A percentile compares a stretch with the other conserved stretches of the same genome.
Evolutionary conservation across 2,888 invertebrate genomes (phyloP).

Genomic region (Thelaira solivaga): DNA sequence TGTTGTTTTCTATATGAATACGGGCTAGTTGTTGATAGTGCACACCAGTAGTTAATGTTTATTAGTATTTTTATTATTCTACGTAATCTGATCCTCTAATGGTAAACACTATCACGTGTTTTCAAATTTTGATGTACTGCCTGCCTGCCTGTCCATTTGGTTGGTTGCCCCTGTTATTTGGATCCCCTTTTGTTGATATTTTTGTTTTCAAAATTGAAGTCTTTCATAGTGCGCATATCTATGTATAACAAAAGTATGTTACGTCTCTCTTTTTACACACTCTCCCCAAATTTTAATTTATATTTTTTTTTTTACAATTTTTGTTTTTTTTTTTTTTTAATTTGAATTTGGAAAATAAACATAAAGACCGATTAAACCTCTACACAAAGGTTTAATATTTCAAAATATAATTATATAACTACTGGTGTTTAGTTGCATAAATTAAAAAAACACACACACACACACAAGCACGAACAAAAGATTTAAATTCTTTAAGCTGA

Average conservation of each 20-base stretch:
- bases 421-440: too few relatives aligned
- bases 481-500: too few relatives aligned
- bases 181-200: conserved; percentile 3
- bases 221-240: neutral
- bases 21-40: neutral
- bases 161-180: neutral
- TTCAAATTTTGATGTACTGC: conserved; percentile 54
- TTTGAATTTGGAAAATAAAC: too few relatives aligned
- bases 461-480: too few relatives aligned
- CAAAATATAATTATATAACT: too few relatives aligned
- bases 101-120: conserved; percentile 60
- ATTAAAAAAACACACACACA: too few relatives aligned
- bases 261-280: conserved; percentile 12
- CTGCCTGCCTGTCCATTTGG: neutral
- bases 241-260: neutral
- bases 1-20: neutral
- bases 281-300: conserved; percentile 17
- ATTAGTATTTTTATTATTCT: neutral
- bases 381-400: too few relatives aligned
- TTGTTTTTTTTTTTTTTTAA: too few relatives aligned
- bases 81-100: conserved; percentile 55
- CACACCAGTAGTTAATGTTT: neutral
- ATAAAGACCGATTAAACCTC: too few relatives aligned
- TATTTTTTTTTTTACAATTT: too few relatives aligned
- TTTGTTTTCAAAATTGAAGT: neutral